Conservation (phyloP, 2,888 invertebrate genomes). For the Tetanocera ferruginea region DNA sequence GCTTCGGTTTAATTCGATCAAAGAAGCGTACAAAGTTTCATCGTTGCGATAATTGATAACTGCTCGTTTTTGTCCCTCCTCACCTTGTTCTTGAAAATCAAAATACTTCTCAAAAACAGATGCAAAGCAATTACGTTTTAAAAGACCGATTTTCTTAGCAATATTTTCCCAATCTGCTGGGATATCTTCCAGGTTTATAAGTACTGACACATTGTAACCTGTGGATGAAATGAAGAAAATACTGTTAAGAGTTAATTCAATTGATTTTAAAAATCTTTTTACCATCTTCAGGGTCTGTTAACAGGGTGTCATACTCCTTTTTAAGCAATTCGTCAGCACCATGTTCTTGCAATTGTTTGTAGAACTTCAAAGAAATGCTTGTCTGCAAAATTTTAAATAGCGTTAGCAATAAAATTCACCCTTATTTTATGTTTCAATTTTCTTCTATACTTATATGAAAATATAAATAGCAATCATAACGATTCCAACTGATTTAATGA, state of each 20-base stretch:
- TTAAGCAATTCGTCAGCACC: slow-evolving; percentile 97
- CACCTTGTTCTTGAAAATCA: slow-evolving; percentile 94
- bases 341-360: slow-evolving; percentile 97
- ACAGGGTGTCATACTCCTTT: slow-evolving; percentile 89
- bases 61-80: slow-evolving; percentile 91
- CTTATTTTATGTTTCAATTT: too few species aligned
- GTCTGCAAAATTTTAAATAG: slow-evolving; percentile 75
- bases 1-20: not conserved
- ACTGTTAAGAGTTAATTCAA: slow-evolving; percentile 12
- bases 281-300: slow-evolving; percentile 91
- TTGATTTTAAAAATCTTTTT: slow-evolving; percentile 52
- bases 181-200: slow-evolving; percentile 93
- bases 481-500: too few species aligned
- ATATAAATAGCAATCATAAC: too few species aligned
- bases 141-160: slow-evolving; percentile 91
- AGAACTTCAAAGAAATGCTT: slow-evolving; percentile 98
- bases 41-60: slow-evolving; percentile 99
- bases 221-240: slow-evolving; percentile 12
- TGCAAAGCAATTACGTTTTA: slow-evolving; percentile 99
- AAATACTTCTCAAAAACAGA: slow-evolving; percentile 99
- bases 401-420: not conserved
- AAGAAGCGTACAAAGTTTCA: slow-evolving; percentile 90
- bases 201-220: slow-evolving; percentile 94
- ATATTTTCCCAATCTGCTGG: slow-evolving; percentile 90
- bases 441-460: too few species aligned